A percentile compares a stretch with the other conserved stretches of the same genome.
phyloP scores from a whole-genome alignment of 92 coral and sea anemone genomes.

The Epizoanthus scotinus region DNA sequence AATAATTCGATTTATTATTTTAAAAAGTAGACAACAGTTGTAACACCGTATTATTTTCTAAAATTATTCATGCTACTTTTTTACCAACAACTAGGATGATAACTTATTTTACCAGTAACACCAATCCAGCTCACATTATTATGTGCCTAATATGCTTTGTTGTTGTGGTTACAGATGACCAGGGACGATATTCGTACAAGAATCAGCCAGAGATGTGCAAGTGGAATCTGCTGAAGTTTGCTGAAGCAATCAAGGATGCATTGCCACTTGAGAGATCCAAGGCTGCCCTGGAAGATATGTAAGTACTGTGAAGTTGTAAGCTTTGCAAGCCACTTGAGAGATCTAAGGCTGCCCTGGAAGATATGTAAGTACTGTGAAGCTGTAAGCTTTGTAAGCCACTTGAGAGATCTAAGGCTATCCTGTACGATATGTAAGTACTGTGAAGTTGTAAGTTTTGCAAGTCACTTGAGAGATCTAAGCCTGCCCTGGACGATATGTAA shows the following conservation, averaged over 20 bases:
- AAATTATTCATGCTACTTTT: too few relatives aligned
- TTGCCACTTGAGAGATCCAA: conserved; percentile 80
- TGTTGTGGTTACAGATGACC: conserved; percentile 61
- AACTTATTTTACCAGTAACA: too few relatives aligned
- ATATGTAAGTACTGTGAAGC: conserved; percentile 66
- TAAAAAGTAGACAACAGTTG: too few relatives aligned
- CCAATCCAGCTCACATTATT: too few relatives aligned
- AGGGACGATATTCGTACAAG: conserved; percentile 79
- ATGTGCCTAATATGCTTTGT: not conserved
- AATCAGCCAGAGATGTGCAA: conserved; percentile 97
- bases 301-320: conserved; percentile 33
- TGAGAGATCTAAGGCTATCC: conserved; percentile 72
- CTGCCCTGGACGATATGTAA: conserved; percentile 87
- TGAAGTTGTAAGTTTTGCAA: too few relatives aligned
- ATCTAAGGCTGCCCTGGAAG: conserved; percentile 79
- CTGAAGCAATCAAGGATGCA: conserved; percentile 86
- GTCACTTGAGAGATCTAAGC: conserved; percentile 67
- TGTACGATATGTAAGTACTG: conserved; percentile 85
- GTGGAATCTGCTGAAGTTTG: conserved; percentile 91
- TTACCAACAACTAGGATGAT: too few relatives aligned
- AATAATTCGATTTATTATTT: too few relatives aligned
- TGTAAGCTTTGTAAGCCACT: not conserved
- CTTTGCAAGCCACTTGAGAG: conserved; percentile 46
- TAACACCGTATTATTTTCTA: too few relatives aligned
- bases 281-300: conserved; percentile 86